These are phyloP conservation scores for Drosophila hawaiiensis DNA, from an alignment of 2,888 invertebrate species.

Conservation along the genomic window DNA sequence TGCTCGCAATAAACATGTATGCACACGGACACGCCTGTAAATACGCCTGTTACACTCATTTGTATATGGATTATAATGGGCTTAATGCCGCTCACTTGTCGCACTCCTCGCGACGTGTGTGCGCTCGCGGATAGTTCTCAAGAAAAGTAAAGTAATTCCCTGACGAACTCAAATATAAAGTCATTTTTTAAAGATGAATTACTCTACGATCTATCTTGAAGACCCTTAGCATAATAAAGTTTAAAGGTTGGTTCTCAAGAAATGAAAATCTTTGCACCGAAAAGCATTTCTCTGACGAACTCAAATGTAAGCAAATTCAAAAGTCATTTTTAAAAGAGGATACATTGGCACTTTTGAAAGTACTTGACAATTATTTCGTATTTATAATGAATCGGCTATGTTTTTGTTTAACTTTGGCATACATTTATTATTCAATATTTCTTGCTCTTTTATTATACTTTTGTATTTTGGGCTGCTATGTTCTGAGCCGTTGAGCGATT, in stretches of 20 bases:
- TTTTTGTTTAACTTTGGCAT: background rate
- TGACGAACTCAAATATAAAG: background rate
- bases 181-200: background rate
- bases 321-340: no score
- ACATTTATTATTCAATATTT: background rate
- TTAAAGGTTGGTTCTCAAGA: no score
- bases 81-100: constrained; percentile 11
- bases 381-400: background rate
- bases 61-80: constrained; percentile 10
- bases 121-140: background rate
- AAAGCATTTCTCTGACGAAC: background rate
- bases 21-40: background rate
- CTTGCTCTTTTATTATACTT: background rate
- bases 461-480: background rate
- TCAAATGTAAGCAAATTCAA: background rate
- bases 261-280: background rate
- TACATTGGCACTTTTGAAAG: no score
- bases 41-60: background rate
- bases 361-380: background rate
- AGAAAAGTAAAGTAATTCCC: background rate
- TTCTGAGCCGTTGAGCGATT: background rate
- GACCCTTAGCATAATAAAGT: no score
- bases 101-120: background rate
- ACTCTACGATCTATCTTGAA: background rate
- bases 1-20: background rate